These are phyloP conservation scores for Holothuria leucospilota DNA, from an alignment of 53 echinoderm and acorn worm genomes.

Conservation along the genomic window DNA sequence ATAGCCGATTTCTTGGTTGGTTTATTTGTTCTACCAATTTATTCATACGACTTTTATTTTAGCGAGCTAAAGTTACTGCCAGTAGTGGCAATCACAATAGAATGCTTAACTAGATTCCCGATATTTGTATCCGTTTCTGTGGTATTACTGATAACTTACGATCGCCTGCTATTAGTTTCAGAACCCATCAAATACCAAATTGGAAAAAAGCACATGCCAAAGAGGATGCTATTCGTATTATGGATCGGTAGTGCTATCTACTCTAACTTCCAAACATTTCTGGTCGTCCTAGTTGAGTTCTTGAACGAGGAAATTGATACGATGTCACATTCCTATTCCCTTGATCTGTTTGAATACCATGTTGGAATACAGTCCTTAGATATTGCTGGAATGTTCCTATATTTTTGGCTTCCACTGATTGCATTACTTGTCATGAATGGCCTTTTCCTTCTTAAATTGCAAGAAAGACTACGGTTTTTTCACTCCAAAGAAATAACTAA, in stretches of 20 bases:
- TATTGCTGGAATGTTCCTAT: not conserved
- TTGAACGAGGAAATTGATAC: no score
- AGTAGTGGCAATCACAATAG: not conserved
- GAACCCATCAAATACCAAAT: constrained; percentile 27
- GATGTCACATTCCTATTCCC: no score
- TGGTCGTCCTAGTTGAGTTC: no score
- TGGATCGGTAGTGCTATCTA: no score
- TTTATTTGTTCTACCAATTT: not conserved
- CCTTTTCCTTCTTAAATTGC: not conserved
- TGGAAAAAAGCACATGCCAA: not conserved
- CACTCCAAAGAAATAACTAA: no score
- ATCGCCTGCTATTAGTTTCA: constrained; percentile 2
- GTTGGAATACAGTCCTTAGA: no score
- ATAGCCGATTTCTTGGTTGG: constrained; percentile 14
- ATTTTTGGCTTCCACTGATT: not conserved
- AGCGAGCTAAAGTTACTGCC: no score
- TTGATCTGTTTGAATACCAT: no score
- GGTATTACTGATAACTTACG: constrained; percentile 17
- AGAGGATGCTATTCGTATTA: no score
- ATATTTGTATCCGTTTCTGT: constrained; percentile 11
- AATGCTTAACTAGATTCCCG: constrained; percentile 15
- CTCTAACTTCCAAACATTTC: no score
- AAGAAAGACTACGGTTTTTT: not conserved
- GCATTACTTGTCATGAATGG: constrained; percentile 2
- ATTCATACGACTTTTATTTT: no score